Base-by-base conservation (phyloP, 1,140 invertebrate species). In the Aricia agestis region DNA sequence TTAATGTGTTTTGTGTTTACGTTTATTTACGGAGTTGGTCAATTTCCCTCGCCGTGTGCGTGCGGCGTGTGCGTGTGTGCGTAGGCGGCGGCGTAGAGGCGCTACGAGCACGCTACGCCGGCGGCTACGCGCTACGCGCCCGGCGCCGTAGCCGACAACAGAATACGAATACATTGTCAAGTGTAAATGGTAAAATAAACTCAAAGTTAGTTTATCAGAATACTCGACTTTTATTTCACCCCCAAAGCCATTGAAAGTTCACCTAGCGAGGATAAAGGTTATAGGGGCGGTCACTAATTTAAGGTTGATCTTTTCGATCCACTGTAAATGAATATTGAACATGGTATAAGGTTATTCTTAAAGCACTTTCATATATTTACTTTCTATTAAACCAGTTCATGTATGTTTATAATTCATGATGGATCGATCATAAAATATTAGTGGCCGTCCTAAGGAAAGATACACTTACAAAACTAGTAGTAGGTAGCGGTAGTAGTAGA, bases 161-260 rank as follows among this genome's bases (percentile, higher is more conserved):
- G 89, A 91, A 88, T 84, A 86, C 86, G 89, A 91, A 86, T 92
- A 92, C 88, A 92, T 92, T 92, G 92, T 92, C 92, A 92, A 92
- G 92, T 92, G 92, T 92, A 92, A 92, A 92, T 92, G 90, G 92
- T 92, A 92, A 92, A 92, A 92, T 92, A 92, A 92, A 92, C 91
- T 92, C 90, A 92, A 92, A 92, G 91, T 92, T 92, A 92, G 92
- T 92, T 92, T 92, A 92, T 92, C 92, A 92, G 87, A 36, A 92
- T 19, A 86, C 78, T 81, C 74, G 83, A 89, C 82, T 90, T 90
- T 90, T 81, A 91, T 90, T 90, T 80, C 42, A 72, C 75, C 79
- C 41, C 68, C 65, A 61, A 66, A 71, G 6, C 36, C 6, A 36
- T 36, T 36, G 9, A 36, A 9, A 9, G 6, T 36, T 36, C 6